Evolutionary conservation across 2,113 vertebrate species (phyloP).

Genomic region (Melanotaenia duboulayi): DNA sequence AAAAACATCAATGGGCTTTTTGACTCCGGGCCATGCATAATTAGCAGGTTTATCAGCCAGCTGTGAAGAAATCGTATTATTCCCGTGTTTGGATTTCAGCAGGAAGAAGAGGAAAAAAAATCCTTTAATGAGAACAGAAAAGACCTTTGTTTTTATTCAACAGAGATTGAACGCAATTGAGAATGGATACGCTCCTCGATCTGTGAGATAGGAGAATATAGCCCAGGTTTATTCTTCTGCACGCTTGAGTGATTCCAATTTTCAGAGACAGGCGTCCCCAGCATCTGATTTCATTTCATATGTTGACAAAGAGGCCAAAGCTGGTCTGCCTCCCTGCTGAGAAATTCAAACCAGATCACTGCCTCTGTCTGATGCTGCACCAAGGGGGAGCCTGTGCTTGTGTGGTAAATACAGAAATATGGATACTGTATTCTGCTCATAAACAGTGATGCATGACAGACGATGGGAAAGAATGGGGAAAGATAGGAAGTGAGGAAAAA

Average conservation of each 20-base stretch:
- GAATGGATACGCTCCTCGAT: constrained; percentile 54
- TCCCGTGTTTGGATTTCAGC: constrained; percentile 62
- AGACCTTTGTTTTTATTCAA: constrained; percentile 64
- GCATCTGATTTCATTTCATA: constrained; percentile 66
- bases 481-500: constrained; percentile 17
- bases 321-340: constrained; percentile 33
- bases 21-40: constrained; percentile 62
- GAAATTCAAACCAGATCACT: constrained; percentile 61
- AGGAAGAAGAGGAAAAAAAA: constrained; percentile 2
- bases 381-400: constrained; percentile 34
- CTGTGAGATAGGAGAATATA: constrained; percentile 47
- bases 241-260: constrained; percentile 60
- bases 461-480: not conserved
- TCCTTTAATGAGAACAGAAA: constrained; percentile 58
- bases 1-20: constrained; percentile 55
- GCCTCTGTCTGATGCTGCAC: constrained; percentile 29
- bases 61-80: constrained; percentile 67
- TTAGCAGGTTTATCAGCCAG: constrained; percentile 71
- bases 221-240: constrained; percentile 55
- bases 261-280: constrained; percentile 48
- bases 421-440: constrained; percentile 19
- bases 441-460: constrained; percentile 37
- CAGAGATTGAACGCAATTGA: constrained; percentile 48
- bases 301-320: constrained; percentile 66
- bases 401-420: constrained; percentile 49